Base-by-base conservation (phyloP, 2,888 invertebrate species). In the Ligdia adustata region DNA sequence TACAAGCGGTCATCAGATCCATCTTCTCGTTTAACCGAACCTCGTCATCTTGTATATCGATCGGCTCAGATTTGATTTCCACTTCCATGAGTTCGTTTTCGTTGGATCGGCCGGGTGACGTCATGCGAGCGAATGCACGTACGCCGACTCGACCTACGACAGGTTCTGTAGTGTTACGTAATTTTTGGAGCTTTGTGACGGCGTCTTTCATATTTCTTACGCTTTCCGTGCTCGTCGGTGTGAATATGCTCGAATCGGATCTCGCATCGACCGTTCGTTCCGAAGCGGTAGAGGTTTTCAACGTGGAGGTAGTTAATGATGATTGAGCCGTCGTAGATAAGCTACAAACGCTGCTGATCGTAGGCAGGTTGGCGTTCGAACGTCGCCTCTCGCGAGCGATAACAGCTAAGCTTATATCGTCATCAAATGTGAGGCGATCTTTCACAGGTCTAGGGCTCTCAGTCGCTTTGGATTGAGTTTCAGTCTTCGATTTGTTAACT, bases 21-120 rank as follows among this genome's bases (percentile, higher is more conserved):
- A 85, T 68, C 46, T 89, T 86, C 47, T 85, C 88, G 28, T 67
- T 59, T 16, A 83, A 80, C 2, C 84, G 59, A 0, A 42, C 45
- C 20, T 49, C 57, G 12, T 85, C 85, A 5, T 90, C 90, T 4
- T 89, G 89, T 0, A 76, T 52, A 9, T 90, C 90, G 5, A 86
- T 72, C 0, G 89, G 88, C 43, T 90, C 90, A 0, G 82, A 60
- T 57, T 91, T 90, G 9, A 90, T 79, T 58, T 89, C 88, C 0
- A 89, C 75, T 52, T 78, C 69, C 1, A 83, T 69, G 29, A 67
- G 55, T 1, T 77, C 70, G 18, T 66, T 67, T 2, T 76, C 69
- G 22, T 67, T 68, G 2, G 53, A 33, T 2, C 37, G 26, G 1
- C 63, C 62, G 0, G 79, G 75, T 37, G 88, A 84, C 35, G 78